Percentiles rank a stretch among this genome's conserved stretches.
phyloP scores from a whole-genome alignment of 2,113 vertebrate genomes.

The Crotalus tigris region DNA sequence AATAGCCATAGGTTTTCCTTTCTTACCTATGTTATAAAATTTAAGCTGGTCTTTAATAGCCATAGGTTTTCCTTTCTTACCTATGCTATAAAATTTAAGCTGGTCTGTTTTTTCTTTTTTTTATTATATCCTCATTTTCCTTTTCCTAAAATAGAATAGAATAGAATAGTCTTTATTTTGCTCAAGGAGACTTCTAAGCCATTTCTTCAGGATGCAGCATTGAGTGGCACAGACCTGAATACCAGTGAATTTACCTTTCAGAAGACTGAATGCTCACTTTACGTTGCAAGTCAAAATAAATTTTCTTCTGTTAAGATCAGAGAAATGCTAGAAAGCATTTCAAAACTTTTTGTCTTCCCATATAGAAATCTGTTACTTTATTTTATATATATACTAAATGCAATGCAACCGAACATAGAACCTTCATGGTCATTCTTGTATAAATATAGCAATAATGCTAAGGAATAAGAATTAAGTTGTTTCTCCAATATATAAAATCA shows the following conservation, averaged over 20 bases:
- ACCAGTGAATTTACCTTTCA: background rate
- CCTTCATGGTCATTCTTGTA: background rate
- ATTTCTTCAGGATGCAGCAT: background rate
- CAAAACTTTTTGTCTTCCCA: background rate
- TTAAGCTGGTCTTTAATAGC: no score
- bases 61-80: no score
- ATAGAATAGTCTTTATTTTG: background rate
- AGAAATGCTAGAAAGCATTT: background rate
- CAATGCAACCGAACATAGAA: background rate
- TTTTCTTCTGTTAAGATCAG: background rate
- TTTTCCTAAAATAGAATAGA: no score
- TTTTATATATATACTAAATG: background rate
- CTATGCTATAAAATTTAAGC: no score
- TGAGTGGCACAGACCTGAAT: background rate
- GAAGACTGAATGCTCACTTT: background rate
- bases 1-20: background rate
- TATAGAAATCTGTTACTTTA: background rate
- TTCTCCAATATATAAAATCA: rapidly evolving
- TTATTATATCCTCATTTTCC: no score
- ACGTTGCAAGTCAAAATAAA: background rate
- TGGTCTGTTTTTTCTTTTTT: no score
- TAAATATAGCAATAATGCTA: rapidly evolving
- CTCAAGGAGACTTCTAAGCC: background rate
- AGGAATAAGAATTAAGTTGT: rapidly evolving
- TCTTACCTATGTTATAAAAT: no score